These are phyloP conservation scores for Rotaria socialis DNA, from an alignment of 2,888 invertebrate genomes.

Conservation along the genomic window DNA sequence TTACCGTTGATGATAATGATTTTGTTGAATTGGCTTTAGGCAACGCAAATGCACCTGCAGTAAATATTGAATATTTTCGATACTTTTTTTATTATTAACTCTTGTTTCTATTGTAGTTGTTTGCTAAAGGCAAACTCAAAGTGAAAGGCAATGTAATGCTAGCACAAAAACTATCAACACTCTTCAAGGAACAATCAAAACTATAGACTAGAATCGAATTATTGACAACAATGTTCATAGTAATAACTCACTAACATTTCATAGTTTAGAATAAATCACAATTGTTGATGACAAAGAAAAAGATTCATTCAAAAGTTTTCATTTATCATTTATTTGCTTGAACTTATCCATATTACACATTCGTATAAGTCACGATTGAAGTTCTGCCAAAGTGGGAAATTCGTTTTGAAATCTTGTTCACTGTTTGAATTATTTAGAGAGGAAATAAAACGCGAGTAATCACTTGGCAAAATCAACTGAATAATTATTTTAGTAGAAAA, in stretches of 20 bases:
- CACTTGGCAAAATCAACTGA: no score
- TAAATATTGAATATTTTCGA: conserved; percentile 48
- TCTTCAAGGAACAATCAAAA: conserved; percentile 65
- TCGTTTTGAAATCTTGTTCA: no score
- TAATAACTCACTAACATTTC: not conserved
- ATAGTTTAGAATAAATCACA: not conserved
- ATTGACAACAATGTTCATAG: not conserved
- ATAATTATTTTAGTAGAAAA: no score
- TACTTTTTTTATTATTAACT: not conserved
- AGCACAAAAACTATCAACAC: conserved; percentile 78
- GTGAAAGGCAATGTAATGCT: conserved; percentile 86
- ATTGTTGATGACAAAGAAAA: not conserved
- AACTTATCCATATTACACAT: not conserved
- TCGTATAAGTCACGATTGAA: no score
- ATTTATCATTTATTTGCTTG: not conserved
- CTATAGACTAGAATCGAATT: conserved; percentile 41
- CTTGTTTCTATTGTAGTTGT: conserved; percentile 69
- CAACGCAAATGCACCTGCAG: conserved; percentile 61
- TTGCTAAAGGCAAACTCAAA: conserved; percentile 84
- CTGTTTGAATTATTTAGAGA: no score
- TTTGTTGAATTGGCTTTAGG: conserved; percentile 70
- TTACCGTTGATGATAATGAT: conserved; percentile 80
- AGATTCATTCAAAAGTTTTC: not conserved
- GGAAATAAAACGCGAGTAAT: no score
- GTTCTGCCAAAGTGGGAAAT: no score